Conservation (phyloP, 2,888 invertebrate species). For the Watsonalla binaria region DNA sequence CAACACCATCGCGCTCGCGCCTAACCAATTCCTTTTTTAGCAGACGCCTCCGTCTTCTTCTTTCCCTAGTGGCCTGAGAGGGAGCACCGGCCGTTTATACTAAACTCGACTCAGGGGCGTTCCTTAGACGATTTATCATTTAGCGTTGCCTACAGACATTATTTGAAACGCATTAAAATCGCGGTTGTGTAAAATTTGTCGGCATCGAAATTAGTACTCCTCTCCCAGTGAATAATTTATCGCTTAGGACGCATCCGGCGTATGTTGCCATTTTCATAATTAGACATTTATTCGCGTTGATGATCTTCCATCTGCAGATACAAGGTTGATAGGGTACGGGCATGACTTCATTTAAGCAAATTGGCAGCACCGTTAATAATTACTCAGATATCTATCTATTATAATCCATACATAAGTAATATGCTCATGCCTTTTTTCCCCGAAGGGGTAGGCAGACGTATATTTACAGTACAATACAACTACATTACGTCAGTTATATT, state of each 20-base stretch:
- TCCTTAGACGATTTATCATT: slow-evolving; percentile 76
- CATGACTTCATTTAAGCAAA: too few species aligned
- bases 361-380: too few species aligned
- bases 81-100: slow-evolving; percentile 62
- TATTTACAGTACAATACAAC: too few species aligned
- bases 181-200: slow-evolving; percentile 76
- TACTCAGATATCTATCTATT: too few species aligned
- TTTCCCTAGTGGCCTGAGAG: slow-evolving; percentile 38
- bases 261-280: slow-evolving; percentile 61
- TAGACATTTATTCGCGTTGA: slow-evolving; percentile 64
- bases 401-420: too few species aligned
- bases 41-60: slow-evolving; percentile 65
- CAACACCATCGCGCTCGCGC: slow-evolving; percentile 75
- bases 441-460: too few species aligned
- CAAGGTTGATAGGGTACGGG: background rate
- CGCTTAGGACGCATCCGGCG: slow-evolving; percentile 65
- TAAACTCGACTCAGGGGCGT: slow-evolving; percentile 69
- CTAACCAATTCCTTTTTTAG: slow-evolving; percentile 72
- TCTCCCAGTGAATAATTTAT: slow-evolving; percentile 73
- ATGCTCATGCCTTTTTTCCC: too few species aligned
- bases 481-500: too few species aligned
- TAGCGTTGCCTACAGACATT: slow-evolving; percentile 77
- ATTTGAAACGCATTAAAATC: slow-evolving; percentile 78
- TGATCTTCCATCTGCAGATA: slow-evolving; percentile 30
- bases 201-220: slow-evolving; percentile 76